A percentile compares a stretch with the other conserved stretches of the same genome.
phyloP scores from a whole-genome alignment of 2,113 vertebrate genomes.

The Plecotus auritus region DNA sequence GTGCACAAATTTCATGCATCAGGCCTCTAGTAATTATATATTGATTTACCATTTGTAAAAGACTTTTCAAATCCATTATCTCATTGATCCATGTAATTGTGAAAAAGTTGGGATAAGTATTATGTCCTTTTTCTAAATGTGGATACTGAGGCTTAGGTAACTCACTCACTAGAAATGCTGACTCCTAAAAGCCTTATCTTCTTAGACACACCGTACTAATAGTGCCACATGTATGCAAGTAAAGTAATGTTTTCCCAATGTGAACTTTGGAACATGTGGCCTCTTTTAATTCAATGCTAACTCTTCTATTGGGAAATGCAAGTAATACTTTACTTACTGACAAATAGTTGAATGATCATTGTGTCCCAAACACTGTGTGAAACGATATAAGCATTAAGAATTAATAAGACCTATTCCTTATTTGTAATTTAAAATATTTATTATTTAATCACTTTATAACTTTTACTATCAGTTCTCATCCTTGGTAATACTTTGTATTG shows the following conservation, averaged over 20 bases:
- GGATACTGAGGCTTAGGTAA: background rate
- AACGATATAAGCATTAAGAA: background rate
- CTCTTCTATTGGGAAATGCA: background rate
- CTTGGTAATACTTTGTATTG: background rate
- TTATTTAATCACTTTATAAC: background rate
- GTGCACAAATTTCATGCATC: no score
- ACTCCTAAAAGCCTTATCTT: background rate
- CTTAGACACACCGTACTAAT: background rate
- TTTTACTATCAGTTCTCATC: background rate
- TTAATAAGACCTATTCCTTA: background rate
- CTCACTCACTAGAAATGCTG: background rate
- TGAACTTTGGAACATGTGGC: background rate
- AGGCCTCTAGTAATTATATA: background rate
- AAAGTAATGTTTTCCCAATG: background rate
- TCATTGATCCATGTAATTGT: background rate
- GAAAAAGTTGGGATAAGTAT: background rate
- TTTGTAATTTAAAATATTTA: background rate
- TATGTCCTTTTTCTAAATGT: background rate
- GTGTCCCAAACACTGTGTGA: background rate
- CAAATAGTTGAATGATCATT: background rate
- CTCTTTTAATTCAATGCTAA: background rate
- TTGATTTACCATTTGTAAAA: background rate
- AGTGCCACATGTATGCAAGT: background rate
- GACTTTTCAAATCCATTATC: background rate
- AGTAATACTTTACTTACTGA: constrained; percentile 2